Evolutionary conservation across 2,797 vertebrate species (phyloP).

Genomic region (Sebastes nivosus): DNA sequence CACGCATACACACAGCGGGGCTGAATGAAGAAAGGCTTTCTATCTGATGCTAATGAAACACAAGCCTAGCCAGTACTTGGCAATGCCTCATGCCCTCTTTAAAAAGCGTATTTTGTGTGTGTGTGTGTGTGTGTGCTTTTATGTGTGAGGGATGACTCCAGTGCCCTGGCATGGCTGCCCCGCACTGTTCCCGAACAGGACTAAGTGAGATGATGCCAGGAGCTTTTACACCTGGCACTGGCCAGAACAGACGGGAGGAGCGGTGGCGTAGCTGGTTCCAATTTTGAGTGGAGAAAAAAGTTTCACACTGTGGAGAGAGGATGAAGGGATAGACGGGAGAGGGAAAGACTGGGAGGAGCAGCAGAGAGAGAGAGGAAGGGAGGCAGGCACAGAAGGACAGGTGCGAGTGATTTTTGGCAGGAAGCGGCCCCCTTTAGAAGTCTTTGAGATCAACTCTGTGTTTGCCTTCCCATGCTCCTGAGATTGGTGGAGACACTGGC

Average conservation of each 20-base stretch:
- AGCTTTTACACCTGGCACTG: slow-evolving; percentile 76
- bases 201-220: slow-evolving; percentile 69
- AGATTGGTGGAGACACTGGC: slow-evolving; percentile 68
- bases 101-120: slow-evolving; percentile 45
- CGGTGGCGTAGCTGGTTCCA: slow-evolving; percentile 31
- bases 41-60: slow-evolving; percentile 74
- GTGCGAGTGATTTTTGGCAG: slow-evolving; percentile 80
- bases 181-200: slow-evolving; percentile 56
- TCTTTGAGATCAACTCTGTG: slow-evolving; percentile 79
- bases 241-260: slow-evolving; percentile 53
- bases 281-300: slow-evolving; percentile 47
- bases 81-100: slow-evolving; percentile 41
- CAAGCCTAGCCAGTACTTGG: slow-evolving; percentile 62
- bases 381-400: slow-evolving; percentile 75
- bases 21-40: slow-evolving; percentile 59
- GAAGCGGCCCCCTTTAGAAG: slow-evolving; percentile 70
- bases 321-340: slow-evolving; percentile 53
- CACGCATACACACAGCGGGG: slow-evolving; percentile 21
- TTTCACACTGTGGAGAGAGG: slow-evolving; percentile 40
- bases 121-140: not conserved
- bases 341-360: slow-evolving; percentile 52
- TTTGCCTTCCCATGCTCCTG: slow-evolving; percentile 85
- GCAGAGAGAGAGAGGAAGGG: slow-evolving; percentile 34
- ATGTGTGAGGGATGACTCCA: slow-evolving; percentile 59
- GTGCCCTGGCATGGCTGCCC: slow-evolving; percentile 62